Evolutionary conservation across 1,140 invertebrate genomes (phyloP), one percentile per base, ranked within the genome.

Genomic region (Zaprionus capensis): DNA sequence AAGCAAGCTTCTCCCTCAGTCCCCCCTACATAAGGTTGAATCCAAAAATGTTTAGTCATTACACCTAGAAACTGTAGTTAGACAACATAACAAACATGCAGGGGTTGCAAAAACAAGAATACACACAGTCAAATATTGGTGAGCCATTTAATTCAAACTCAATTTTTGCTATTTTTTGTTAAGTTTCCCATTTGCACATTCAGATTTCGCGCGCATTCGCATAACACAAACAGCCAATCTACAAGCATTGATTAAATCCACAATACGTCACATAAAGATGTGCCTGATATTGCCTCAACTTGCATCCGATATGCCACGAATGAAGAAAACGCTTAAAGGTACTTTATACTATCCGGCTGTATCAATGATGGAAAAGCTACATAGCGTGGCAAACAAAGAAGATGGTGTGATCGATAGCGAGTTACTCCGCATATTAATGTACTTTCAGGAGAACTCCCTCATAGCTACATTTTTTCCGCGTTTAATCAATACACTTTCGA

Each of bases 161-260:
- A 5, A 1, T 51, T 0, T 22, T 1, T 14, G 22, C 1, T 14
- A 1, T 51, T 9, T 46, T 17, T 46, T 17, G 3, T 17, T 1
- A 46, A 17, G 0, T 1, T 26, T 6, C 15, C 5, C 1, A 24
- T 26, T 12, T 20, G 12, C 2, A 9, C 0, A 15, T 2, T 4
- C 7, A 66, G 64, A 66, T 28, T 66, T 66, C 3, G 53, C 22
- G 1, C 64, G 64, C 2, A 66, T 66, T 15, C 64, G 64, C 6
- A 36, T 44, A 9, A 66, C 64, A 15, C 64, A 66, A 20, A 56
- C 11, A 22, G 36, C 28, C 1, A 56, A 44, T 44, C 15, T 66
- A 1, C 7, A 57, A 1, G 9, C 24, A 14, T 24, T 51, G 20
- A 11, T 51, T 2, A 51, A n/a, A 24, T 1, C 12, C 46, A 22